These are phyloP conservation scores for Dicrostonyx torquatus DNA, from an alignment of 2,797 vertebrate species.

Conservation along the genomic window DNA sequence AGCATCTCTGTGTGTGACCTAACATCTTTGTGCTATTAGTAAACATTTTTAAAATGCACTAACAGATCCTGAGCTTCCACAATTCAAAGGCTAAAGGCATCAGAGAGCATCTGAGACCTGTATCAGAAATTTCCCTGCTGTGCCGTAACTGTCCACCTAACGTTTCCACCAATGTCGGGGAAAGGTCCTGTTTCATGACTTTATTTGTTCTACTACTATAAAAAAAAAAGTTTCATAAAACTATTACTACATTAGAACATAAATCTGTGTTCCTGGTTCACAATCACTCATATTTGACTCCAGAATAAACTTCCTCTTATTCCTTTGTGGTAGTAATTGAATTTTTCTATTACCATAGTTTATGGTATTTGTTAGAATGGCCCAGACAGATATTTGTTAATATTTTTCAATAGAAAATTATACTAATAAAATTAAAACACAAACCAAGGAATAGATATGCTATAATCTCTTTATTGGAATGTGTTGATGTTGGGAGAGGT, in stretches of 20 bases:
- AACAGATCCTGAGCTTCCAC: neutral
- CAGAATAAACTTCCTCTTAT: neutral
- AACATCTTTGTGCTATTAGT: neutral
- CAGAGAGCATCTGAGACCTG: neutral
- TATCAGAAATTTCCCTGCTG: neutral
- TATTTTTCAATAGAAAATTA: neutral
- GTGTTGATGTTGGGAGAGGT: neutral
- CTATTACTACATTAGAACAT: neutral
- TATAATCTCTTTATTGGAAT: neutral
- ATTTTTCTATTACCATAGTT: neutral
- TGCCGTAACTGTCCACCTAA: neutral
- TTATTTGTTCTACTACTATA: neutral
- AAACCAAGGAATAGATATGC: neutral
- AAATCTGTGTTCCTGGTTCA: neutral
- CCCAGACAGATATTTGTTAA: neutral
- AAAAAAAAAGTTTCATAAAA: neutral
- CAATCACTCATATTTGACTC: neutral
- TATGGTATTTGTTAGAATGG: neutral
- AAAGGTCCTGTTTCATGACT: neutral
- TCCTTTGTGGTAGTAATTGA: neutral
- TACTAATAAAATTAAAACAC: neutral
- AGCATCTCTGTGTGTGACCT: neutral
- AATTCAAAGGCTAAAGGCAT: neutral
- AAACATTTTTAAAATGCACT: neutral
- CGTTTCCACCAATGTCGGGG: neutral